Evolutionary conservation across 2,888 invertebrate genomes (phyloP), one percentile per base, ranked within the genome.

Genomic region (Eupithecia inturbata): DNA sequence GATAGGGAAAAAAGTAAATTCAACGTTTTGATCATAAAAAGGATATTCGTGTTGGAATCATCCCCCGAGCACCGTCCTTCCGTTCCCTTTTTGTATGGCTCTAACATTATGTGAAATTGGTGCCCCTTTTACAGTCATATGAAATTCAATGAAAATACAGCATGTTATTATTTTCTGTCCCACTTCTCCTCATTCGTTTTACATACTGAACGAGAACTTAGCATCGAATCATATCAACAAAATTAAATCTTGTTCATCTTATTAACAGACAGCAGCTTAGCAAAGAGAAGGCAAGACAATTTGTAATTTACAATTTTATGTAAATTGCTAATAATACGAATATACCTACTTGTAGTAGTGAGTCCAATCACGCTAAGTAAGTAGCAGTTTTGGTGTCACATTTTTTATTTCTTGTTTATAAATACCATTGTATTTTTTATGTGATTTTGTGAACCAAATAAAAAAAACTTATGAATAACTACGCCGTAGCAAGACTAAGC

Each of bases 1-100:
- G 53, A 75, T 72, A 70, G 67, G 63, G 63, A 72, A 72, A 75
- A 70, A 72, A 72, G 72, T 70, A 57, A 72, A 72, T 72, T 75
- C 70, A 75, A 70, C 72, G 72, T 72, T 72, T 75, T 68, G 72
- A 70, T 75, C 75, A 75, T 75, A 75, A 75, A 75, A 74, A 72
- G 64, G 70, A 68, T 72, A 72, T 72, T 75, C 75, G 68, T 75
- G 68, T 75, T 75, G 75, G 64, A 70, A 75, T 68, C 75, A 72
- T 75, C 75, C 75, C 74, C 68, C 57, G 67, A 70, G 70, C 57
- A 63, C 70, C 68, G 64, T 70, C 70, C 75, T 75, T 75, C 70
- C 72, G 72, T 64, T 75, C 68, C 75, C 72, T 75, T 75, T 75
- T 75, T 72, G 72, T 67, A 63, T 62, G 64, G 70, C 70, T 74